phyloP scores from a whole-genome alignment of 2,797 vertebrate genomes.

The Tympanoctomys barrerae region DNA sequence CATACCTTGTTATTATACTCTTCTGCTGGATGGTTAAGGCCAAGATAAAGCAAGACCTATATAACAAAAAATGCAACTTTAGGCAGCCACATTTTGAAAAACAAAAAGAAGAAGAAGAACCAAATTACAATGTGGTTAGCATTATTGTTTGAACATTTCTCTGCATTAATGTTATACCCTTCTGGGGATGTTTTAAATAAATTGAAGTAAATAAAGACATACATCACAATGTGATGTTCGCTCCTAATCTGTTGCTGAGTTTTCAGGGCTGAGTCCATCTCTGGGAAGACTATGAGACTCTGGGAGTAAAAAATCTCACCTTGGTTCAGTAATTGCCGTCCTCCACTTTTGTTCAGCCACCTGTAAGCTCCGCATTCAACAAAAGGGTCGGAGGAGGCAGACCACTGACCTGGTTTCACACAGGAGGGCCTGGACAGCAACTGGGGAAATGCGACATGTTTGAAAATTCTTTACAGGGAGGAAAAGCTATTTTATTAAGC shows the following conservation, averaged over 20 bases:
- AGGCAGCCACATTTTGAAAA: background rate
- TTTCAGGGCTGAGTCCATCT: constrained; percentile 79
- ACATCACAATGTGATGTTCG: constrained; percentile 88
- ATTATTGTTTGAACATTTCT: background rate
- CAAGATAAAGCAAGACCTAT: no score
- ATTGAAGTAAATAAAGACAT: constrained; percentile 76
- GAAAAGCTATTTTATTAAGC: background rate
- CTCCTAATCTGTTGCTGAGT: constrained; percentile 82
- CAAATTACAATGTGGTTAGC: background rate
- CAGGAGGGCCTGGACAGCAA: background rate
- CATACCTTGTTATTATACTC: no score
- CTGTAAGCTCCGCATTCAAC: background rate
- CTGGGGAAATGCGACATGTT: background rate
- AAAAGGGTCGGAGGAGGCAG: background rate
- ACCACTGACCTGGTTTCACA: background rate
- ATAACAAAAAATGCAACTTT: no score
- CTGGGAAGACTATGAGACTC: background rate
- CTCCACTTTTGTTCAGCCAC: background rate
- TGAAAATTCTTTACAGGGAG: background rate
- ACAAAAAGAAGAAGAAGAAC: background rate
- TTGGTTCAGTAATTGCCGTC: background rate
- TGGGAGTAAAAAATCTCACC: background rate
- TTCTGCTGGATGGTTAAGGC: no score
- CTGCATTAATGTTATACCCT: background rate
- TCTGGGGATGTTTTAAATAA: constrained; percentile 72